Evolutionary conservation across 2,888 invertebrate species (phyloP), one percentile per base, ranked within the genome.

Genomic region (Chelonus formosanus): DNA sequence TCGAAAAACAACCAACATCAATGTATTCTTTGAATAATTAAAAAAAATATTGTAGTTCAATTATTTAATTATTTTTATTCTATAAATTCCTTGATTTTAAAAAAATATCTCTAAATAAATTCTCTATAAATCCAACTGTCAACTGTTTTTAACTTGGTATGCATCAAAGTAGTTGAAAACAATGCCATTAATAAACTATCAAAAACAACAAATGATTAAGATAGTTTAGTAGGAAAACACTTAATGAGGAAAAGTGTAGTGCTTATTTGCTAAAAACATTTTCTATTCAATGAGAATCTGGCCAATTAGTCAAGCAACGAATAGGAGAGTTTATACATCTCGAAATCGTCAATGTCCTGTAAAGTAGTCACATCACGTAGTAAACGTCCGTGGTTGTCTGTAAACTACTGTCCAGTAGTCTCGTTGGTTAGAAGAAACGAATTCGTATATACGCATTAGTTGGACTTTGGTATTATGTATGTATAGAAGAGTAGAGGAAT

Each of bases 331-430:
- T 40, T 40, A 52, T 45, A 43, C 6, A 59, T 58, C 67, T 57
- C 47, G 32, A 53, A 45, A 58, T 53, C 66, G 61, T 63, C 57
- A 67, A 70, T 62, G 67, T 70, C 59, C 66, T 57, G 44, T n/a
- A 34, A 20, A 60, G 73, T 66, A 75, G 71, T 75, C 73, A 68
- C 61, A 65, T 77, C 75, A 75, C 76, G 76, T 75, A 76, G 63
- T 62, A 43, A 45, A 57, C 32, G 57, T 45, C n/a, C 47, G 20
- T 5, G 6, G 34, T 32, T 47, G 5, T 32, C 35, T 53, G 8
- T 54, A 58, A 10, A 56, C 60, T 56, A 10, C 47, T 59, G 54
- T 52, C 32, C 64, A 60, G 57, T 59, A 68, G 65, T 70, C 72
- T 69, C 68, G n/a, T 10, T 35, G 35, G 35, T 35, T 47, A 35